Percentiles rank a stretch among this genome's conserved stretches.
These are phyloP conservation scores for Phylloscopus trochilus DNA, from an alignment of 2,113 vertebrate genomes.

Conservation along the genomic window DNA sequence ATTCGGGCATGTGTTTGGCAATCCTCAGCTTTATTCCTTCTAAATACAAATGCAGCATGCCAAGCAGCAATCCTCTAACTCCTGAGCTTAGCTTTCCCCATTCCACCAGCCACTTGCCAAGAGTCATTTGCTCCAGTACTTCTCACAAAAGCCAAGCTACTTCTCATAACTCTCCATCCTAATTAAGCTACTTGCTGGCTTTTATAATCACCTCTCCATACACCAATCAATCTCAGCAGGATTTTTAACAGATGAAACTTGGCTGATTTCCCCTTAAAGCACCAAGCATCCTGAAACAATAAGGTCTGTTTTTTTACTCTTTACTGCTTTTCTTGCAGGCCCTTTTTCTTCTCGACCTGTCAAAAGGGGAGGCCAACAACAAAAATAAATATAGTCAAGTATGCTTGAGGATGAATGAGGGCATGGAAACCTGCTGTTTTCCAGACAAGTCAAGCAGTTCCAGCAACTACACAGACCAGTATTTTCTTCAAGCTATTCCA, in stretches of 20 bases:
- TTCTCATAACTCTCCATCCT: conserved; percentile 46
- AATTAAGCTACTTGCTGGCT: conserved; percentile 57
- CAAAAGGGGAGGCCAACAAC: background rate
- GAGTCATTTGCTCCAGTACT: conserved; percentile 18
- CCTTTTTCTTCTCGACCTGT: background rate
- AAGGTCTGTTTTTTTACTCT: background rate
- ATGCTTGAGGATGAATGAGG: background rate
- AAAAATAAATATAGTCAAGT: background rate
- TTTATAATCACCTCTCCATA: conserved; percentile 47
- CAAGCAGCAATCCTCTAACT: background rate
- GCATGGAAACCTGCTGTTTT: background rate
- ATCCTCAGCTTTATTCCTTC: background rate
- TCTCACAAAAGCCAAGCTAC: conserved; percentile 36
- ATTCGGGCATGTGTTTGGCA: background rate
- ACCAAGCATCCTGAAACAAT: background rate
- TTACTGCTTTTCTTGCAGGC: background rate
- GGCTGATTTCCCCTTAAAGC: conserved; percentile 14
- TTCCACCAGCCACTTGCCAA: conserved; percentile 41
- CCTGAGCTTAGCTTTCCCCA: background rate
- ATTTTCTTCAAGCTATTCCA: background rate
- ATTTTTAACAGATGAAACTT: conserved; percentile 2
- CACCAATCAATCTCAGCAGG: conserved; percentile 41
- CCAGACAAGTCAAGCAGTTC: background rate
- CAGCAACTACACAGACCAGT: background rate
- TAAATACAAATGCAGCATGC: background rate